These are phyloP conservation scores for Andrena fulva DNA, from an alignment of 2,888 invertebrate species.

Conservation along the genomic window DNA sequence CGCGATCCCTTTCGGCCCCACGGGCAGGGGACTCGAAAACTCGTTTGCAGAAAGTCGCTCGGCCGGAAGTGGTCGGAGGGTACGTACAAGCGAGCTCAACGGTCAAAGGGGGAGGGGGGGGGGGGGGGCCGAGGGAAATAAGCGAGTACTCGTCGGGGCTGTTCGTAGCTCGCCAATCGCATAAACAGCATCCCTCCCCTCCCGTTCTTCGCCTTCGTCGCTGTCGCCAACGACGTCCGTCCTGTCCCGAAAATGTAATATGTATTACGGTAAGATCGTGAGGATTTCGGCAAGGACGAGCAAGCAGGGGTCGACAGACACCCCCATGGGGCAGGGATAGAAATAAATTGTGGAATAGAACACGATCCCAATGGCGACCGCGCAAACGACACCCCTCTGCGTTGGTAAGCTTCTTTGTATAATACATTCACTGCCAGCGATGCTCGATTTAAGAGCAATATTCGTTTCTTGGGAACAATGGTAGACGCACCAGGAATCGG, in stretches of 20 bases:
- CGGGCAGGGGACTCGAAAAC: slow-evolving; percentile 66
- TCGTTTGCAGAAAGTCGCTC: slow-evolving; percentile 67
- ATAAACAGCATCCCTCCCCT: slow-evolving; percentile 44
- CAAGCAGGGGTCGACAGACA: background rate
- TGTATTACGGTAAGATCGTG: slow-evolving; percentile 56
- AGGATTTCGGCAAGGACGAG: background rate
- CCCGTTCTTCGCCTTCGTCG: slow-evolving; percentile 19
- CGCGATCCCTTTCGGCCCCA: slow-evolving; percentile 63
- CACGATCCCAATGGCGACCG: background rate
- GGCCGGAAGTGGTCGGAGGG: slow-evolving; percentile 60
- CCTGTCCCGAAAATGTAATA: slow-evolving; percentile 60
- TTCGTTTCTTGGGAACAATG: no score
- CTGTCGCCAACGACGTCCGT: slow-evolving; percentile 1
- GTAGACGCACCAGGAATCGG: no score
- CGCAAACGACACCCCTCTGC: background rate
- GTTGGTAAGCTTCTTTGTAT: background rate
- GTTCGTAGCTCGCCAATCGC: slow-evolving; percentile 48
- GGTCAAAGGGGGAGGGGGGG: slow-evolving; percentile 54
- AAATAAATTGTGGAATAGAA: slow-evolving; percentile 64
- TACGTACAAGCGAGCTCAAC: slow-evolving; percentile 39
- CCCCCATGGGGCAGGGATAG: slow-evolving; percentile 11
- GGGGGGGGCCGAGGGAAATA: slow-evolving; percentile 39
- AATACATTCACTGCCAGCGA: background rate
- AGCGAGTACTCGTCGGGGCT: slow-evolving; percentile 58
- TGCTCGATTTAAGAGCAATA: background rate